These are phyloP conservation scores for Lathamus discolor DNA, from an alignment of 2,113 vertebrate genomes.

Conservation along the genomic window DNA sequence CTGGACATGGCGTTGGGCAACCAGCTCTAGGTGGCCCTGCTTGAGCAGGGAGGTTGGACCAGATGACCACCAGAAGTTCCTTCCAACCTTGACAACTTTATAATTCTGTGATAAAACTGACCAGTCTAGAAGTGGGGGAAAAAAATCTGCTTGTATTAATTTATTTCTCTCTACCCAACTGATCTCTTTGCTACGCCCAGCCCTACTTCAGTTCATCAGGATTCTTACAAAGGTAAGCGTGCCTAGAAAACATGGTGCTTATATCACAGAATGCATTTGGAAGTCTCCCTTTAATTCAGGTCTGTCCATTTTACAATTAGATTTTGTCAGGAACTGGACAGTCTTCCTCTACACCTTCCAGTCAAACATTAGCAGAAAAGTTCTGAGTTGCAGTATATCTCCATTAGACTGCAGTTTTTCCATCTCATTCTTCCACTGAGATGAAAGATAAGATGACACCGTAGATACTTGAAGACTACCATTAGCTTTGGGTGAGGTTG, in stretches of 20 bases:
- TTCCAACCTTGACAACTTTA: background rate
- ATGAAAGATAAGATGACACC: background rate
- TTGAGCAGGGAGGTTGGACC: background rate
- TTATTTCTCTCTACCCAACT: background rate
- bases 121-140: background rate
- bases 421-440: background rate
- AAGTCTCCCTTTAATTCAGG: background rate
- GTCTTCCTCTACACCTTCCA: background rate
- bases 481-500: background rate
- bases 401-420: background rate
- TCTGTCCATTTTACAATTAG: background rate
- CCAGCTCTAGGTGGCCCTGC: background rate
- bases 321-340: background rate
- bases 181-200: background rate
- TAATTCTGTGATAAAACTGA: background rate
- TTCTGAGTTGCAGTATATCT: background rate
- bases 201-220: background rate
- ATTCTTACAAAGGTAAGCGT: background rate
- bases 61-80: background rate
- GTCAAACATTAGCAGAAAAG: background rate
- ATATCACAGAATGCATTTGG: background rate
- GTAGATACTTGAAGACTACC: background rate
- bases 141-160: background rate
- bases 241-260: background rate
- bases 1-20: background rate